Conservation (phyloP, 2,888 invertebrate species). For the Lasioglossum leucozonium region DNA sequence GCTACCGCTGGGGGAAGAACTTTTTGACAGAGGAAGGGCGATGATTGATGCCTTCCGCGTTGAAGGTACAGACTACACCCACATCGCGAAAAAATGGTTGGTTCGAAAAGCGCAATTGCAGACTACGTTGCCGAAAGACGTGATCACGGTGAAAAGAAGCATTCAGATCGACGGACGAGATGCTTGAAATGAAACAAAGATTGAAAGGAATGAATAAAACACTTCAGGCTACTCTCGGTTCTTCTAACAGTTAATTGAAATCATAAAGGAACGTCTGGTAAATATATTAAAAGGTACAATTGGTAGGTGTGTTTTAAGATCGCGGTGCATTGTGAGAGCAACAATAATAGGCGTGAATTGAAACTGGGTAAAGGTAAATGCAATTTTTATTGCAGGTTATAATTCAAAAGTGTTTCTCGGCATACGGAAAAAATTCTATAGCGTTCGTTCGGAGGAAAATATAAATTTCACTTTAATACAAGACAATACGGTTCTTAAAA, state of each 20-base stretch:
- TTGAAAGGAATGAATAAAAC: neutral
- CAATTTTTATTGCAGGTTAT: neutral
- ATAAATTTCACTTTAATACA: neutral
- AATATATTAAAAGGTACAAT: neutral
- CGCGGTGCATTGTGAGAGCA: neutral
- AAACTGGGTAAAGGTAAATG: neutral
- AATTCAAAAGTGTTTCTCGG: neutral
- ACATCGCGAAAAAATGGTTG: neutral
- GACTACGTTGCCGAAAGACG: neutral
- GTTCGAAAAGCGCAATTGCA: neutral
- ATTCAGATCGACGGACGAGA: neutral
- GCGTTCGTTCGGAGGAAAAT: too few relatives aligned
- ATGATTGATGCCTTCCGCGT: slow-evolving; percentile 1
- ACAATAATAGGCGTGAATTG: neutral
- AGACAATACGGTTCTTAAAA: neutral
- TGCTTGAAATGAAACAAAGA: neutral
- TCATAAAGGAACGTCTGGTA: neutral
- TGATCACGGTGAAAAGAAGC: neutral
- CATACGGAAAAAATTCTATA: neutral
- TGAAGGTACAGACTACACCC: neutral
- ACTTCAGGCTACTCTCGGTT: neutral
- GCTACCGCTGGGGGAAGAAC: neutral
- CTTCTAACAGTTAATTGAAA: neutral
- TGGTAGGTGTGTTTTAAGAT: neutral
- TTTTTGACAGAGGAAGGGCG: neutral